Evolutionary conservation across 2,797 vertebrate genomes (phyloP).

Genomic region (Rhinatrema bivittatum): DNA sequence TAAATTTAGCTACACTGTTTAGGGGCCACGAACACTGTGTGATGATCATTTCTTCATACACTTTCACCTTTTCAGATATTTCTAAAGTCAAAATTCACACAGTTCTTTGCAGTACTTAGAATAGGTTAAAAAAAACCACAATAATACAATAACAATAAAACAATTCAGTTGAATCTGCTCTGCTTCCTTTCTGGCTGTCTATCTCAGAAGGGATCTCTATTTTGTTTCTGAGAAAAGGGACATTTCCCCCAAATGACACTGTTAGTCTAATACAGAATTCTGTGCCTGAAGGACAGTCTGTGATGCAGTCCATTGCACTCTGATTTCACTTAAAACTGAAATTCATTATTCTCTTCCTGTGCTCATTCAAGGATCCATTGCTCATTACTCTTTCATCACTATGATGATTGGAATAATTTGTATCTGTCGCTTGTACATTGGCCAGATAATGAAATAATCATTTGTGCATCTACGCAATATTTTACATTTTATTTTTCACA

Average conservation of each 20-base stretch:
- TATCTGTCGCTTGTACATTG: constrained; percentile 59
- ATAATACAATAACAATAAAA: constrained; percentile 3
- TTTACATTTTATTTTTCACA: constrained; percentile 55
- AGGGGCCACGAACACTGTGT: too few species aligned
- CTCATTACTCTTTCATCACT: constrained; percentile 64
- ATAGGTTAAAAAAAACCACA: too few species aligned
- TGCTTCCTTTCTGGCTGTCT: neutral
- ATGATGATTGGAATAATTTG: constrained; percentile 64
- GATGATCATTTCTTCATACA: too few species aligned
- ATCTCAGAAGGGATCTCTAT: constrained; percentile 12
- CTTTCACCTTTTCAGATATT: too few species aligned
- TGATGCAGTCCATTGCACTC: constrained; percentile 53
- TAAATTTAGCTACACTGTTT: too few species aligned
- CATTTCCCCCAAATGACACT: constrained; percentile 27
- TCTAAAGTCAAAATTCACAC: too few species aligned
- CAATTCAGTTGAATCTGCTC: neutral
- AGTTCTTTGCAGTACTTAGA: too few species aligned
- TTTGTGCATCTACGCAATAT: constrained; percentile 51
- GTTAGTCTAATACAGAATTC: constrained; percentile 43
- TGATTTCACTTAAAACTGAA: constrained; percentile 57
- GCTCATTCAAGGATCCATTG: constrained; percentile 55
- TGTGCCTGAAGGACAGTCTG: constrained; percentile 47
- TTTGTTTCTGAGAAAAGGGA: constrained; percentile 41
- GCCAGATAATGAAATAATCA: constrained; percentile 66
- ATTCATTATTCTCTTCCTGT: constrained; percentile 64